Evolutionary conservation across 2,888 invertebrate species (phyloP), one percentile per base, ranked within the genome.

Genomic region (Agrochola litura): DNA sequence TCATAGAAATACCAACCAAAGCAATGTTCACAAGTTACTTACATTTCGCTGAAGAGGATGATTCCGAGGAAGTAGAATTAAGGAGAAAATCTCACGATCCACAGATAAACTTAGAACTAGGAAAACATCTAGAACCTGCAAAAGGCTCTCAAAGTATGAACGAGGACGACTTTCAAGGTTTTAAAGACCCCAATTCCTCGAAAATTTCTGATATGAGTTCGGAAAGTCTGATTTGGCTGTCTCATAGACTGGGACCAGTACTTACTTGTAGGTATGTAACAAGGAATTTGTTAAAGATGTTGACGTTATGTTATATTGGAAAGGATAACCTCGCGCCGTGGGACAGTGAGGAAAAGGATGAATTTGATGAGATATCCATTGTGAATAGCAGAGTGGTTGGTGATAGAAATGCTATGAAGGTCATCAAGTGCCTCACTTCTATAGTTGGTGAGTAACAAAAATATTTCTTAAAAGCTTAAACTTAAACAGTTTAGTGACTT

Each of bases 161-260:
- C 43, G 93, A 94, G 52, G 93, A 93, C 6, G 92, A 93, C 19
- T 70, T 75, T 49, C 65, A 87, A 2, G 87, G 85, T 22, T 89
- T 83, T 66, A 92, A 92, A 71, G 94, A 95, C 8, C 83, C 90
- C 1, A 89, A 83, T 76, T 85, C 88, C 25, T 94, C 96, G 88
- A 98, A 98, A 91, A 98, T 98, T 83, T 98, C 98, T 0, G 98
- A 99, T 91, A 98, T 99, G 98, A 98, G 98, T 90, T 97, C 98
- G 0, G 99, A 99, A 90, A 99, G 98, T 90, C 95, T 99, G 1
- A 98, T 99, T 81, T 99, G 99, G 99, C 92, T 99, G 78, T 98
- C 99, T 0, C 99, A 99, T 95, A 97, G 99, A 83, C 95, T 99
- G 30, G 99, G 99, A 0, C 99, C 99, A 0, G 99, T 99, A 67